Conservation (phyloP, 2,888 invertebrate species). For the Deilephila elpenor region DNA sequence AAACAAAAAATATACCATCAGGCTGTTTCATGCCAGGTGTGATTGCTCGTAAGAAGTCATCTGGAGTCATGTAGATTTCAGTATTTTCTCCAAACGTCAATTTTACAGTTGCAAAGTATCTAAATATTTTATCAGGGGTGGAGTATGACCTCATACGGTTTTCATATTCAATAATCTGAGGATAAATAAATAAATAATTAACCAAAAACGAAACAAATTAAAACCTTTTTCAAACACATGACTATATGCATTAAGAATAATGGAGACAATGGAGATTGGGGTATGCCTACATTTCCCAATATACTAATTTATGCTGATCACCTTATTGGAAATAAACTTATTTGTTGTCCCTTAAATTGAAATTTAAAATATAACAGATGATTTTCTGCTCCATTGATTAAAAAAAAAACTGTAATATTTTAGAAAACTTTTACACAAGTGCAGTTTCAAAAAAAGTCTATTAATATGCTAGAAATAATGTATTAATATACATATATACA, state of each 20-base stretch:
- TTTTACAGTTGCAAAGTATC: constrained; percentile 98
- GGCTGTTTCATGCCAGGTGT: constrained; percentile 99
- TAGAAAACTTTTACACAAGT: too few relatives aligned
- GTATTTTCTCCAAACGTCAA: constrained; percentile 86
- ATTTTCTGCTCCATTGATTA: too few relatives aligned
- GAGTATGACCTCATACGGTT: constrained; percentile 97
- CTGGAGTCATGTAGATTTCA: constrained; percentile 98
- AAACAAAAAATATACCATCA: constrained; percentile 88
- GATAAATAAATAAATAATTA: constrained; percentile 35
- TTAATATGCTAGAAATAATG: too few relatives aligned
- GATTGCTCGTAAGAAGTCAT: constrained; percentile 98
- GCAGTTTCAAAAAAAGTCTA: too few relatives aligned
- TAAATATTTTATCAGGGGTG: constrained; percentile 99
- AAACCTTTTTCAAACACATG: constrained; percentile 35
- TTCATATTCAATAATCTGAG: constrained; percentile 98
- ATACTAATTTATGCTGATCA: too few relatives aligned
- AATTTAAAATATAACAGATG: too few relatives aligned
- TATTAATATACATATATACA: too few relatives aligned
- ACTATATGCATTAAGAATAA: neutral
- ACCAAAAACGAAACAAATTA: constrained; percentile 42
- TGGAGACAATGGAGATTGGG: too few relatives aligned
- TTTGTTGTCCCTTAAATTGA: too few relatives aligned
- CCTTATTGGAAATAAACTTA: too few relatives aligned
- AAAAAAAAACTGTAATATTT: too few relatives aligned
- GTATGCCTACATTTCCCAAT: too few relatives aligned